Conservation (phyloP, 2,888 invertebrate species). For the Rhodophaea formosa region DNA sequence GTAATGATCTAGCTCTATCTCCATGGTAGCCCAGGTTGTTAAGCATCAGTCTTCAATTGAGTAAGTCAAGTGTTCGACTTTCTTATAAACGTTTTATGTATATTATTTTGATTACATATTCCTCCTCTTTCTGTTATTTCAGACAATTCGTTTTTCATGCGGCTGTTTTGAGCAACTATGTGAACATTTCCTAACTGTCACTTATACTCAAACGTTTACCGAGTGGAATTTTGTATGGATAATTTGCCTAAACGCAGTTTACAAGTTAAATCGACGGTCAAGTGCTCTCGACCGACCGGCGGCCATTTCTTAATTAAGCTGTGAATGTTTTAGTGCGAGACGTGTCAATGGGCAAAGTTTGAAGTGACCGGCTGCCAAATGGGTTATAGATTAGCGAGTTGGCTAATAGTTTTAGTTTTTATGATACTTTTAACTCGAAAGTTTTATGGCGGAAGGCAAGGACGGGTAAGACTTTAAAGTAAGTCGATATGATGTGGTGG, state of each 20-base stretch:
- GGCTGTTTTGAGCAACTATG: neutral
- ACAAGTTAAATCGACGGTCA: conserved; percentile 59
- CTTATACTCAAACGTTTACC: conserved; percentile 36
- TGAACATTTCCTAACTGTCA: conserved; percentile 29
- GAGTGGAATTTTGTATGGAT: conserved; percentile 53
- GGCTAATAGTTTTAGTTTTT: conserved; percentile 4
- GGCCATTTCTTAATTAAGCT: conserved; percentile 54
- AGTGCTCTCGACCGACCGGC: conserved; percentile 43
- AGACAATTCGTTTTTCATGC: too few species aligned
- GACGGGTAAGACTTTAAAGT: too few species aligned
- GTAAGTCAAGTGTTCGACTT: too few species aligned
- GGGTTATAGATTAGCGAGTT: conserved; percentile 12
- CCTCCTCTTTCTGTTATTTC: too few species aligned
- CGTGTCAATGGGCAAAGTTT: conserved; percentile 25
- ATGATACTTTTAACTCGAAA: neutral
- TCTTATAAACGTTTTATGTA: too few species aligned
- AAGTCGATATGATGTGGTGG: too few species aligned
- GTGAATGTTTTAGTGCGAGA: conserved; percentile 54
- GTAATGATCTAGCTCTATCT: too few species aligned
- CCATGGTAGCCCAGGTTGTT: too few species aligned
- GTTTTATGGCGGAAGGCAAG: neutral
- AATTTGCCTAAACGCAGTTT: conserved; percentile 67
- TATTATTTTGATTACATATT: too few species aligned
- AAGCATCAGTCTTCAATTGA: too few species aligned
- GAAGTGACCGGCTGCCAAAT: conserved; percentile 19